Base-by-base conservation (phyloP, 2,888 invertebrate genomes). In the Coleophora deauratella region DNA sequence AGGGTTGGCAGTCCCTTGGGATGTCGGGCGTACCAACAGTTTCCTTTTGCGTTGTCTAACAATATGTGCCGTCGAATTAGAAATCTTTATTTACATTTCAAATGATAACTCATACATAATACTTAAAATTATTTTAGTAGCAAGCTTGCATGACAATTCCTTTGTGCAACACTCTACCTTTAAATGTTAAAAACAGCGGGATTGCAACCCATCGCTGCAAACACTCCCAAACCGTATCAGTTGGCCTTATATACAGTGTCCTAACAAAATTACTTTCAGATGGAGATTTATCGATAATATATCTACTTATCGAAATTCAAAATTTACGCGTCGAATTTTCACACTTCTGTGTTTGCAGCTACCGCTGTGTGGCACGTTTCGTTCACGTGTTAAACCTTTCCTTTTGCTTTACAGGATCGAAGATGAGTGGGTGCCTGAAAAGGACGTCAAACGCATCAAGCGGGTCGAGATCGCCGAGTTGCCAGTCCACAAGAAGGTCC, bases 371-470 rank as follows among this genome's bases (percentile, higher is more conserved):
- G 84, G 82, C 80, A 60, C 68, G 34, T 6, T 0, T 21, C 0
- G 0, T 0, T 2, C 8, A 8, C 21, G 21, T 33, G n/a, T 30
- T 63, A 44, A 21, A 57, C 35, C 2, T 10, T 1, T 1, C 1
- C 0, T 3, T 46, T 49, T 52, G 37, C 33, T 40, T 84, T 84
- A 9, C 86, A 96, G 96, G 63, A 79, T 95, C 71, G 91, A 93
- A 13, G 95, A 96, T 75, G 93, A 94, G 67, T 96, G 96, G 96
- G 88, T 96, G 51, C 86, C 90, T 0, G 94, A 93, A 72, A 88
- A 90, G 67, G 89, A 90, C 46, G 90, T 90, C 66, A 86, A 85
- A 57, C 86, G 88, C 40, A 86, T 88, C 48, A 91, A 91, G 74
- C 77, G 85, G 32, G 87, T 91, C 33, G 84, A 88, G 61, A 88